Evolutionary conservation across 1,140 invertebrate species (phyloP), one percentile per base, ranked within the genome.

Genomic region (Pogonognathellus flavescens): DNA sequence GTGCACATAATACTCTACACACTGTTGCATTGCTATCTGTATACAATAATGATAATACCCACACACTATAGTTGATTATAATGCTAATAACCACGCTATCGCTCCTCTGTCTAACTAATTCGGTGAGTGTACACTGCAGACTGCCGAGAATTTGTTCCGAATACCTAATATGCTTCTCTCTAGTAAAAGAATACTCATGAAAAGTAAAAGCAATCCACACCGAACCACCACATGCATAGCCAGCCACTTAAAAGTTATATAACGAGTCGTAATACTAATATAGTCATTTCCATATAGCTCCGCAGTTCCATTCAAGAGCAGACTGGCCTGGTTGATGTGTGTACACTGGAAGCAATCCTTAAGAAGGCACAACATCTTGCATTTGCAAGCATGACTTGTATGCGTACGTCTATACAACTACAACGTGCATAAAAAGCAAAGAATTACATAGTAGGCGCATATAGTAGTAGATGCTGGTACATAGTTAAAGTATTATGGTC

Each of bases 361-460:
- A 76, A 76, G 70, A 76, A 31, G 70, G 70, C 70, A 41, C 70
- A 25, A 76, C 70, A 76, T 76, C 70, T 76, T 18, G 10, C 22
- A 16, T 41, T 41, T 72, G 31, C 70, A n/a, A 66, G 22, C 25
- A 16, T 55, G 62, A 10, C 22, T 20, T 20, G 25, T 18, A 60
- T 60, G 59, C 59, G 59, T 60, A 60, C n/a, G n/a, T 20, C 57
- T 66, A 10, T 25, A 66, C n/a, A 66, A 25, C 62, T 31, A 4
- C 62, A 66, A 41, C 31, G 6, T 41, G 31, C 31, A 41, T 41
- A 41, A 41, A 41, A 41, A 41, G 2, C 31, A 41, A 41, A 41
- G 31, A 41, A 41, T 41, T 41, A 41, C 31, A 3, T 41, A 41
- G n/a, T n/a, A n/a, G n/a, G n/a, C n/a, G n/a, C n/a, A n/a, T 6